Evolutionary conservation across 2,113 vertebrate genomes (phyloP).

Genomic region (Epinephelus cyanopodus): DNA sequence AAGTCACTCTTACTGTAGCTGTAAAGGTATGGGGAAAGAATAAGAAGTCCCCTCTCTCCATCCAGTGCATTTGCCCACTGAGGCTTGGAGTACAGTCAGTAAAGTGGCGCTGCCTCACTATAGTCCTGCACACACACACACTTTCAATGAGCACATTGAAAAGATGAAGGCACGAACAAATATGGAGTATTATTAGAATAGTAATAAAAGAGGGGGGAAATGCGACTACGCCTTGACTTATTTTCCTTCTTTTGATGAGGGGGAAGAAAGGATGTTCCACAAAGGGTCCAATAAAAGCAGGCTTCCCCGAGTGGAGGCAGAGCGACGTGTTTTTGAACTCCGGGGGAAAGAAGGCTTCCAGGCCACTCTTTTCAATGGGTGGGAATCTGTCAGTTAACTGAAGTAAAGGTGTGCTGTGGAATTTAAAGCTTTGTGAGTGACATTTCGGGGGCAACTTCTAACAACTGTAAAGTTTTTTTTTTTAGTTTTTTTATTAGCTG

Average conservation of each 20-base stretch:
- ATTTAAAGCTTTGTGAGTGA: slow-evolving; percentile 53
- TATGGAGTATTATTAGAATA: slow-evolving; percentile 72
- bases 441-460: slow-evolving; percentile 25
- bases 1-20: slow-evolving; percentile 6
- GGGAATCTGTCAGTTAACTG: slow-evolving; percentile 56
- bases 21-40: slow-evolving; percentile 36
- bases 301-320: slow-evolving; percentile 57
- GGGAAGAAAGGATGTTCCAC: slow-evolving; percentile 65
- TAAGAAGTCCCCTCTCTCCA: slow-evolving; percentile 29
- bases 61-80: slow-evolving; percentile 66
- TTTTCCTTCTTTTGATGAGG: slow-evolving; percentile 70
- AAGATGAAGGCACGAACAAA: slow-evolving; percentile 60
- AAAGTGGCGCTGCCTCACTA: slow-evolving; percentile 46
- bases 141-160: slow-evolving; percentile 59
- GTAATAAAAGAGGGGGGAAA: slow-evolving; percentile 59
- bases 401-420: slow-evolving; percentile 61
- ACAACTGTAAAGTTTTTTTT: slow-evolving; percentile 17
- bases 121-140: slow-evolving; percentile 23
- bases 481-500: background rate
- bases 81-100: slow-evolving; percentile 58
- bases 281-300: slow-evolving; percentile 72
- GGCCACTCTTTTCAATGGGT: slow-evolving; percentile 52
- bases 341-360: slow-evolving; percentile 53
- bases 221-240: slow-evolving; percentile 61
- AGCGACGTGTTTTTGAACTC: slow-evolving; percentile 67